A percentile compares a stretch with the other conserved stretches of the same genome.
Evolutionary conservation across 2,113 vertebrate genomes (phyloP).

Genomic region (Greenwoodochromis staneri): DNA sequence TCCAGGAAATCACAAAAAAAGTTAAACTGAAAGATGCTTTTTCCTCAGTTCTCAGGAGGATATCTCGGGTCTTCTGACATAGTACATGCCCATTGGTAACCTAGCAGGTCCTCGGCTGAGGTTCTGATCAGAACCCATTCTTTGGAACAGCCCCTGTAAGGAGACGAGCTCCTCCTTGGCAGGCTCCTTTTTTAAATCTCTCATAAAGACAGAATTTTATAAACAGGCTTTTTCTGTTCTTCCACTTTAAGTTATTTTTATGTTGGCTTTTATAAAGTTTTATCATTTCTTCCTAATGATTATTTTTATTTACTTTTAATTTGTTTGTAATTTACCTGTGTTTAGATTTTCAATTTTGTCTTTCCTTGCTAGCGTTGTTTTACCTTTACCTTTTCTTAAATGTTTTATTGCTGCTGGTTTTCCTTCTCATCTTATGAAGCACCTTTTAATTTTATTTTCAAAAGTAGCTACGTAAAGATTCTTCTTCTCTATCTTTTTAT

Average conservation of each 20-base stretch:
- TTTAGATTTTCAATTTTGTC: background rate
- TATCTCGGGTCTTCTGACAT: background rate
- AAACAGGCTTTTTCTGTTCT: background rate
- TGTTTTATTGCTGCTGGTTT: background rate
- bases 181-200: background rate
- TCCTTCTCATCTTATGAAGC: background rate
- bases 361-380: background rate
- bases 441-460: background rate
- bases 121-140: background rate
- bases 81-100: rapidly evolving
- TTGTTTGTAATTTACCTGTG: background rate
- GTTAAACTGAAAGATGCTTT: background rate
- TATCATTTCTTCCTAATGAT: background rate
- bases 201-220: background rate
- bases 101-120: background rate
- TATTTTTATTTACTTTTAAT: background rate
- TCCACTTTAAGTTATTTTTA: background rate
- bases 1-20: background rate
- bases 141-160: background rate
- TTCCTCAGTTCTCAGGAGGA: background rate
- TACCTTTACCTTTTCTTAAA: background rate
- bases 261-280: background rate
- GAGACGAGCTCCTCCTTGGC: background rate
- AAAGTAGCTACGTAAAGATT: background rate
- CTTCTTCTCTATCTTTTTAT: background rate